Conservation (phyloP, 1,140 invertebrate species). For the Drosophila rufa region DNA sequence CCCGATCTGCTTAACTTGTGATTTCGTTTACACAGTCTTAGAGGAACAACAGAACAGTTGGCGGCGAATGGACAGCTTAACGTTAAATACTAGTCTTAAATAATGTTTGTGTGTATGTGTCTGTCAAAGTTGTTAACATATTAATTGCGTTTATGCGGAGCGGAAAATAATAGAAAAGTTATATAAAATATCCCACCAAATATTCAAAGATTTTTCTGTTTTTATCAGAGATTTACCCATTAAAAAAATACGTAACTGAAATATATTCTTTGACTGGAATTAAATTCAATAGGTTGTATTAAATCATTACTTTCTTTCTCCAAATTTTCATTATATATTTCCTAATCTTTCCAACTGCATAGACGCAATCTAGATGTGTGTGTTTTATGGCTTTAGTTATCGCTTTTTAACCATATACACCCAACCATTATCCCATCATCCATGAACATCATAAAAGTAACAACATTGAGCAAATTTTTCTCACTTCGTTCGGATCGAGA, state of each 20-base stretch:
- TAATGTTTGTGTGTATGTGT: constrained; percentile 72
- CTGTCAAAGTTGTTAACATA: constrained; percentile 45
- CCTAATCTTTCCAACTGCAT: constrained; percentile 13
- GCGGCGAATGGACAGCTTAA: constrained; percentile 50
- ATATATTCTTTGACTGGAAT: background rate
- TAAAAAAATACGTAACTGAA: background rate
- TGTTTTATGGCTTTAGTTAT: constrained; percentile 19
- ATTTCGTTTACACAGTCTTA: constrained; percentile 65
- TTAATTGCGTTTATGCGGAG: constrained; percentile 55
- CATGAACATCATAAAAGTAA: constrained; percentile 18
- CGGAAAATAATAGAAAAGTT: background rate
- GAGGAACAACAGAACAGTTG: constrained; percentile 47
- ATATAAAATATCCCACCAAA: constrained; percentile 17
- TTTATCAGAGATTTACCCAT: background rate
- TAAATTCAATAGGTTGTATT: background rate
- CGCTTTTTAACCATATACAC: constrained; percentile 50
- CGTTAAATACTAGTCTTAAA: constrained; percentile 76
- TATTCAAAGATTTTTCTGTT: background rate
- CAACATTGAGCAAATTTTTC: constrained; percentile 81
- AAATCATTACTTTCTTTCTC: too few relatives aligned
- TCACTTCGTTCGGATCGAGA: constrained; percentile 82
- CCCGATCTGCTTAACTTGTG: constrained; percentile 67
- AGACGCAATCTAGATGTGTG: constrained; percentile 34
- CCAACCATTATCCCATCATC: constrained; percentile 32
- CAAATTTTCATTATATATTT: background rate